Conservation (phyloP, 1,140 invertebrate species). For the Oscheius sp. region DNA sequence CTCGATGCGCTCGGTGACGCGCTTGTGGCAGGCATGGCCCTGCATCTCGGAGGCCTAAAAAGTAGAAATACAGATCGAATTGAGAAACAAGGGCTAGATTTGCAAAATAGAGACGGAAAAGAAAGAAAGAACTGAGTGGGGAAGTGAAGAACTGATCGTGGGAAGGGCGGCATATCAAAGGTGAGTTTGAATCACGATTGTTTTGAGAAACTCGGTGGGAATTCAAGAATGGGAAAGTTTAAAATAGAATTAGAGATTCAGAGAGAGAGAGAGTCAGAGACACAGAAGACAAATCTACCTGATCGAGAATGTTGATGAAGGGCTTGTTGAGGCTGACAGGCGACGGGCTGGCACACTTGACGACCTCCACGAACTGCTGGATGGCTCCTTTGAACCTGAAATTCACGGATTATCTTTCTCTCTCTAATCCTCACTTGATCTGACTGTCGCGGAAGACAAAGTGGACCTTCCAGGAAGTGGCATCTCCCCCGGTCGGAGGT, state of each 20-base stretch:
- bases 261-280: too few relatives aligned
- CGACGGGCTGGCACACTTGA: conserved; percentile 35
- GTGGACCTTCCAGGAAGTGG: neutral
- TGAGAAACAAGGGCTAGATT: too few relatives aligned
- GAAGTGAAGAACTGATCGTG: too few relatives aligned
- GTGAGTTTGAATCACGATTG: too few relatives aligned
- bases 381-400: conserved; percentile 13
- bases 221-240: too few relatives aligned
- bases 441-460: conserved; percentile 18
- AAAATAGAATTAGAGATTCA: too few relatives aligned
- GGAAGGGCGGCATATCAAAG: too few relatives aligned
- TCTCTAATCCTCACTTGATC: neutral
- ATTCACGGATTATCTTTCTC: conserved; percentile 26
- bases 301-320: conserved; percentile 46
- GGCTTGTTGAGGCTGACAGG: conserved; percentile 37
- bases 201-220: too few relatives aligned
- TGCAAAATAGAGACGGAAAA: too few relatives aligned
- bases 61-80: too few relatives aligned
- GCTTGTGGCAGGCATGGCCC: conserved; percentile 21
- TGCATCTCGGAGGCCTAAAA: conserved; percentile 34
- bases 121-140: too few relatives aligned
- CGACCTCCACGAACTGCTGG: conserved; percentile 34
- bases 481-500: neutral
- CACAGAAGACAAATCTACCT: conserved; percentile 27
- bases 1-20: conserved; percentile 40